Conservation (phyloP, 1,140 invertebrate species). For the Trialeurodes vaporariorum region DNA sequence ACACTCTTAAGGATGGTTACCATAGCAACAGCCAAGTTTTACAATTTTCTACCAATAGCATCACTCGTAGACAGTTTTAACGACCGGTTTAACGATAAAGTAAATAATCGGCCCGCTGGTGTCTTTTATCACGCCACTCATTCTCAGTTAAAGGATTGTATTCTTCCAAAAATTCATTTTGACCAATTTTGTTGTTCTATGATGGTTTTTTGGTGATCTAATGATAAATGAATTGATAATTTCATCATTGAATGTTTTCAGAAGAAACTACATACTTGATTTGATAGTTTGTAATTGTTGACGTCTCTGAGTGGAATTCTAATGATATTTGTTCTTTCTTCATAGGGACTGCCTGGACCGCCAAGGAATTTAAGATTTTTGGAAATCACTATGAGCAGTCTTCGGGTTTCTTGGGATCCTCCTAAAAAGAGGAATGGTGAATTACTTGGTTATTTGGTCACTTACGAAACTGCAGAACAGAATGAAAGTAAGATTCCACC, state of each 20-base stretch:
- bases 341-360: slow-evolving; percentile 69
- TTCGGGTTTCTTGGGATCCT: slow-evolving; percentile 83
- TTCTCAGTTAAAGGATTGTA: too few relatives aligned
- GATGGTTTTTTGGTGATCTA: too few relatives aligned
- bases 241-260: not conserved
- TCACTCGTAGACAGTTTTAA: too few relatives aligned
- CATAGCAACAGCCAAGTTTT: too few relatives aligned
- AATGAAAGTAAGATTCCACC: slow-evolving; percentile 70
- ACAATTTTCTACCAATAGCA: too few relatives aligned
- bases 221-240: too few relatives aligned
- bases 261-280: not conserved
- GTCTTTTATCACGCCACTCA: too few relatives aligned
- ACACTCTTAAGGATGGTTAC: too few relatives aligned
- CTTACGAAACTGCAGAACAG: slow-evolving; percentile 85
- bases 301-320: not conserved
- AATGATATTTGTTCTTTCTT: slow-evolving; percentile 19
- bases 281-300: not conserved
- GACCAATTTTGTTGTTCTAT: too few relatives aligned
- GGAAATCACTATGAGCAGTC: slow-evolving; percentile 90
- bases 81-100: too few relatives aligned
- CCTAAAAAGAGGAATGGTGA: slow-evolving; percentile 83
- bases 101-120: too few relatives aligned
- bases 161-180: too few relatives aligned
- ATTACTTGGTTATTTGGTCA: slow-evolving; percentile 82
- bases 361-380: slow-evolving; percentile 70